A percentile compares a stretch with the other conserved stretches of the same genome.
Evolutionary conservation across 2,797 vertebrate genomes (phyloP).

Genomic region (Sebastes trivittatus): DNA sequence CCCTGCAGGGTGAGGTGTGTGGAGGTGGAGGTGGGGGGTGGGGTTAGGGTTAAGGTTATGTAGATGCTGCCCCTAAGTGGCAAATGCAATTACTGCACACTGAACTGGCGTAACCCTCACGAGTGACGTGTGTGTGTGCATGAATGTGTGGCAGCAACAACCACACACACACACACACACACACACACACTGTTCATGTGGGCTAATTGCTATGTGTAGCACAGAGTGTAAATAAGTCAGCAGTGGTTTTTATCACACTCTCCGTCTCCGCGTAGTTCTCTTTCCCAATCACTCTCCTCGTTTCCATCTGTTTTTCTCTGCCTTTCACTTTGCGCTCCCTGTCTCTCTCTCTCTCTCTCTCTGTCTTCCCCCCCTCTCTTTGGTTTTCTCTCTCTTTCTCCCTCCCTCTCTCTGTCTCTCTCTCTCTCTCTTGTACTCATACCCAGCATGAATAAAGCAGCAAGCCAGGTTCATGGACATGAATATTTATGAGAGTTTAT

Average conservation of each 20-base stretch:
- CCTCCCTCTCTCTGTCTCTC: conserved; percentile 30
- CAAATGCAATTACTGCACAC: conserved; percentile 87
- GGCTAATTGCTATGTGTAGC: conserved; percentile 73
- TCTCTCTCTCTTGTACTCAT: conserved; percentile 66
- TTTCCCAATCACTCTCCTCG: conserved; percentile 32
- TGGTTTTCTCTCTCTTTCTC: not conserved
- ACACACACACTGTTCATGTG: conserved; percentile 39
- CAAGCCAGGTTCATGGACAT: conserved; percentile 78
- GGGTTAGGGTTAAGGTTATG: conserved; percentile 75
- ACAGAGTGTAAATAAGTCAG: conserved; percentile 74
- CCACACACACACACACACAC: not conserved
- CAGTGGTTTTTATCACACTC: conserved; percentile 64
- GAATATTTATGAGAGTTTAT: conserved; percentile 82
- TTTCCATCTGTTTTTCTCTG: conserved; percentile 51
- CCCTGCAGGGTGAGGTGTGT: conserved; percentile 29
- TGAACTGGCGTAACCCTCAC: conserved; percentile 65
- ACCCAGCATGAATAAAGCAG: conserved; percentile 79
- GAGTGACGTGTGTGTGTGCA: conserved; percentile 12
- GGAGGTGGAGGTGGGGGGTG: conserved; percentile 8
- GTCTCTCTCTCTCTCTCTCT: not conserved
- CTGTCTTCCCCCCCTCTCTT: not conserved
- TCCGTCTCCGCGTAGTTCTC: conserved; percentile 46
- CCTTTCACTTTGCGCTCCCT: conserved; percentile 12
- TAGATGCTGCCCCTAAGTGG: conserved; percentile 89
- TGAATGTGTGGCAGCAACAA: conserved; percentile 30